Conservation (phyloP, 1,140 invertebrate species). For the Panagrolaimus sp. region DNA sequence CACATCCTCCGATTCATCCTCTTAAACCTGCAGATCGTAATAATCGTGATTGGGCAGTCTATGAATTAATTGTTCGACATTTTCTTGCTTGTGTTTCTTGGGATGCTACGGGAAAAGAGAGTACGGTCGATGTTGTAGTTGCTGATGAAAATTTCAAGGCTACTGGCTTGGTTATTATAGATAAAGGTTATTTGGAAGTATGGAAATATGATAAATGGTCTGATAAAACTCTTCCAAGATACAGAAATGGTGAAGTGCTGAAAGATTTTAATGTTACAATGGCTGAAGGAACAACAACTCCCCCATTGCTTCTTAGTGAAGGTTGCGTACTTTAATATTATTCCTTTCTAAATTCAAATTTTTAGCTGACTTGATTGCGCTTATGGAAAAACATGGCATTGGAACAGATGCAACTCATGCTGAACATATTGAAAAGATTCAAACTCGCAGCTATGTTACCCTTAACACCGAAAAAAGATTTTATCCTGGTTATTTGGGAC, state of each 20-base stretch:
- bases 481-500: conserved; percentile 84
- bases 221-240: conserved; percentile 78
- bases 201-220: conserved; percentile 96
- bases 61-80: conserved; percentile 91
- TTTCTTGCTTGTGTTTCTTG: conserved; percentile 90
- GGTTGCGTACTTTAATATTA: conserved; percentile 33
- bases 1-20: conserved; percentile 98
- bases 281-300: conserved; percentile 65
- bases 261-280: conserved; percentile 75
- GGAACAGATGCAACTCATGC: conserved; percentile 97
- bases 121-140: conserved; percentile 80
- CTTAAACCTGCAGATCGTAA: conserved; percentile 72
- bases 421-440: conserved; percentile 97
- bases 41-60: conserved; percentile 72
- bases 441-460: conserved; percentile 78
- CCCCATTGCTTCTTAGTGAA: conserved; percentile 27
- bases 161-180: conserved; percentile 78
- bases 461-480: conserved; percentile 66
- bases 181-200: conserved; percentile 90
- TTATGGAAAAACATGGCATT: conserved; percentile 96
- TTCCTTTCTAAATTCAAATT: conserved; percentile 74
- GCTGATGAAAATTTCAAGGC: conserved; percentile 66
- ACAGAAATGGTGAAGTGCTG: conserved; percentile 69
- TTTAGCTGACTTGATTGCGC: conserved; percentile 90
- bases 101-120: conserved; percentile 87